phyloP scores from a whole-genome alignment of 2,797 vertebrate genomes.

The Dipus sagitta region DNA sequence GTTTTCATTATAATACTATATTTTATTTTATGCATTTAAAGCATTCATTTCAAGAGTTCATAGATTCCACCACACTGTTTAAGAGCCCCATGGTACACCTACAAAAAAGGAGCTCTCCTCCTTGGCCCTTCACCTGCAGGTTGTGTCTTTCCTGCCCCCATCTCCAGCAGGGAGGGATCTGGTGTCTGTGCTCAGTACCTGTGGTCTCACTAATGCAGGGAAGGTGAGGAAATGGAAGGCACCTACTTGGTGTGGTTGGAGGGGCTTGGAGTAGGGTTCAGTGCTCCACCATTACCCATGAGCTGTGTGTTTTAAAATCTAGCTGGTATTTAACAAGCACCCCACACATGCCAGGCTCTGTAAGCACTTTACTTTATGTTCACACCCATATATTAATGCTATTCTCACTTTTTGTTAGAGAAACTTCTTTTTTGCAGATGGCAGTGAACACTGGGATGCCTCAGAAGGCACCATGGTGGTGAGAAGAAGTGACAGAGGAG shows the following conservation, averaged over 20 bases:
- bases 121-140: background rate
- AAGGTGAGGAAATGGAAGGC: background rate
- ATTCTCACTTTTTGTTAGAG: too few species aligned
- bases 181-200: background rate
- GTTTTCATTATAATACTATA: conserved; percentile 16
- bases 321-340: background rate
- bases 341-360: too few species aligned
- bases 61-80: background rate
- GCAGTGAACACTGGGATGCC: too few species aligned
- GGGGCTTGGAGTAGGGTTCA: background rate
- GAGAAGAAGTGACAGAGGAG: too few species aligned
- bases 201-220: background rate
- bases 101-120: background rate
- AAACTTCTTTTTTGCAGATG: too few species aligned
- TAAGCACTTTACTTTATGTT: too few species aligned
- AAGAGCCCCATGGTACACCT: background rate
- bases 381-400: too few species aligned
- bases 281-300: background rate
- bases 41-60: background rate
- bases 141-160: background rate
- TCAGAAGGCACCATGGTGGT: too few species aligned
- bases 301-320: background rate
- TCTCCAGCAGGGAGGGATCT: background rate
- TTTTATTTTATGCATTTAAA: conserved; percentile 26
- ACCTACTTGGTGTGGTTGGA: background rate